phyloP scores from a whole-genome alignment of 1,140 invertebrate genomes.

The Ruditapes philippinarum region DNA sequence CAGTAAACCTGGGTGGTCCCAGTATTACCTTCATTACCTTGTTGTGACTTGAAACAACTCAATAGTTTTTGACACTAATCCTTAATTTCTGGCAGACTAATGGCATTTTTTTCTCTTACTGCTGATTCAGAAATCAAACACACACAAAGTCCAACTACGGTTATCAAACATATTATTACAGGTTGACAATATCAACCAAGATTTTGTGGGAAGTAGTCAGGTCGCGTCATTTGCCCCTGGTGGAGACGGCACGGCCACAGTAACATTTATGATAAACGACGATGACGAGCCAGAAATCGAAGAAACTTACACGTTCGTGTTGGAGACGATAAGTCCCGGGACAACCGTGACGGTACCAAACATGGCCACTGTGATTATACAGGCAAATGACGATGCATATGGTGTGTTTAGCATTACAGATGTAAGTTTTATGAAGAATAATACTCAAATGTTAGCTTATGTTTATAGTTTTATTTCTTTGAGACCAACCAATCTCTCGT shows the following conservation, averaged over 20 bases:
- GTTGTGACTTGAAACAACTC: no score
- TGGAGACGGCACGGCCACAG: constrained; percentile 59
- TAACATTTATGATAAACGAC: constrained; percentile 82
- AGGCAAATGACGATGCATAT: constrained; percentile 85
- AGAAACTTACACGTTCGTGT: constrained; percentile 79
- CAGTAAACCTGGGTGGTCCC: no score
- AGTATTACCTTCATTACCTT: no score
- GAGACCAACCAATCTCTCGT: no score
- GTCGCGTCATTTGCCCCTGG: constrained; percentile 76
- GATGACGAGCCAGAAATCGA: constrained; percentile 82
- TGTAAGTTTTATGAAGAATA: constrained; percentile 75
- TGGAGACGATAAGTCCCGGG: constrained; percentile 68
- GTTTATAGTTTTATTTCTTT: no score
- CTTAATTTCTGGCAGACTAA: no score
- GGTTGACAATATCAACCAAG: constrained; percentile 74
- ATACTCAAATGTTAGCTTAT: no score
- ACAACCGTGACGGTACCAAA: constrained; percentile 68
- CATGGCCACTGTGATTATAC: constrained; percentile 76
- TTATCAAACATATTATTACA: constrained; percentile 67
- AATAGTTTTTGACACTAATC: no score
- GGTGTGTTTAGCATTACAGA: constrained; percentile 82
- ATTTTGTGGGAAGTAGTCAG: constrained; percentile 82
- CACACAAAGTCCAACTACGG: no score
- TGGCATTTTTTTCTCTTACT: no score
- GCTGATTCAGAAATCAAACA: no score